Base-by-base conservation (phyloP, 2,888 invertebrate genomes). In the Drosophila monieri region DNA sequence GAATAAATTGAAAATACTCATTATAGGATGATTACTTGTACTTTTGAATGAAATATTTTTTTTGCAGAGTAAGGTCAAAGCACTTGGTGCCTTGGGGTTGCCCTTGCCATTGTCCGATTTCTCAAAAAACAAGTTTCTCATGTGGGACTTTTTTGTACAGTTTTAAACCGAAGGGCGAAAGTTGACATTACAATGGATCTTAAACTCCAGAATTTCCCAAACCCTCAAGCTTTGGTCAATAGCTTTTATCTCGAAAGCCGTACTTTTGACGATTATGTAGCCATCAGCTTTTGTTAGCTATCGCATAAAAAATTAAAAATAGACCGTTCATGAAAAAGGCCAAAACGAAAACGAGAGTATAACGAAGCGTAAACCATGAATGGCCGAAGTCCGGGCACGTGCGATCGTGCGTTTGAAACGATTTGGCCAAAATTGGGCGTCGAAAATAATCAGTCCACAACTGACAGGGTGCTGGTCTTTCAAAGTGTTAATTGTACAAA, bases 31-130 rank as follows among this genome's bases (percentile, higher is more conserved):
- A 32, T 32, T 32, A 32, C 21, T 30, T 30, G 53, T 47, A 66
- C 37, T 46, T 77, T 67, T 70, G 54, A 44, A 59, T 67, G 43
- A 21, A 15, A 23, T 39, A 14, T 44, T 56, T 61, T 61, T 18
- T 80, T 78, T 68, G 67, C 68, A 64, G 70, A 67, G 68, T 81
- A 85, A 85, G 83, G 85, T 85, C 74, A 74, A 81, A 81, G 70
- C 68, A 78, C 80, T 78, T 76, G 78, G 69, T 64, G 62, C 60
- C 62, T 67, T 75, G 76, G 60, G 61, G 51, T 68, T 59, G 68
- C 57, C 62, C 52, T 69, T 70, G 80, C 74, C 83, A 76, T 81
- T 81, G 79, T 57, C 62, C 56, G 57, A 44, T 43, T 46, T 53
- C 39, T 47, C 14, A n/a, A 14, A 68, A 62, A 54, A 44, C 66